phyloP scores from a whole-genome alignment of 2,888 invertebrate species.

The Tribolium freemani region DNA sequence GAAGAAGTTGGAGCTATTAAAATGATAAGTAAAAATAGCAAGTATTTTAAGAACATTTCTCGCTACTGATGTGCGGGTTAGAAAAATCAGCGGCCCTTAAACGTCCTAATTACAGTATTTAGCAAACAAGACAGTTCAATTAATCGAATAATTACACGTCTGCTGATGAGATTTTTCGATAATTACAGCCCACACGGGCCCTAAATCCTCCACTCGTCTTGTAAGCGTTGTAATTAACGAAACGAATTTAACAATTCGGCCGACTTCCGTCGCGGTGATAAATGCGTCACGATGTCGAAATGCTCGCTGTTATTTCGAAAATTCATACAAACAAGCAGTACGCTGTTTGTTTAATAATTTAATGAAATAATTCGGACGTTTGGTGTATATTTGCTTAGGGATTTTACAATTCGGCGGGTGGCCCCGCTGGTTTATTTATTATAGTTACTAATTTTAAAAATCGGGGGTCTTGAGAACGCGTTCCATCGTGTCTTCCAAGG shows the following conservation, averaged over 20 bases:
- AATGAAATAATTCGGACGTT: slow-evolving; percentile 33
- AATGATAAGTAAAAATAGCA: slow-evolving; percentile 38
- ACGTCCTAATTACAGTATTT: slow-evolving; percentile 50
- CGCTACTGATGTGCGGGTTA: slow-evolving; percentile 11
- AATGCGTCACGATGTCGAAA: slow-evolving; percentile 24
- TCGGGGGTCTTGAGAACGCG: slow-evolving; percentile 28
- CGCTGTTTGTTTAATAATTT: slow-evolving; percentile 41
- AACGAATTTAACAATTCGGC: slow-evolving; percentile 67
- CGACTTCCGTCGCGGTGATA: slow-evolving; percentile 61
- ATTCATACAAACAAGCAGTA: slow-evolving; percentile 31
- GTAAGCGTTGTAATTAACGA: slow-evolving; percentile 53
- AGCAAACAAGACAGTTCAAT: slow-evolving; percentile 49
- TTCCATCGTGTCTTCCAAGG: slow-evolving; percentile 47
- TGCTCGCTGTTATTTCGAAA: slow-evolving; percentile 30
- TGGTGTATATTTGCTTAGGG: slow-evolving; percentile 32
- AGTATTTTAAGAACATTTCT: slow-evolving; percentile 29
- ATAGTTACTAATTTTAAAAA: slow-evolving; percentile 36
- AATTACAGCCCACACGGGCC: slow-evolving; percentile 6
- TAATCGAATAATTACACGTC: slow-evolving; percentile 49
- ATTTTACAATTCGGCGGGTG: slow-evolving; percentile 37
- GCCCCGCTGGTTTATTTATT: slow-evolving; percentile 31
- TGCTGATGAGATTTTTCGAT: slow-evolving; percentile 25
- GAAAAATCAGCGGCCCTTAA: slow-evolving; percentile 18
- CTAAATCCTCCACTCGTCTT: neutral
- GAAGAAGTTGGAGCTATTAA: slow-evolving; percentile 30